Evolutionary conservation across 2,888 invertebrate species (phyloP), one percentile per base, ranked within the genome.

Genomic region (Acanthosepion esculentum): DNA sequence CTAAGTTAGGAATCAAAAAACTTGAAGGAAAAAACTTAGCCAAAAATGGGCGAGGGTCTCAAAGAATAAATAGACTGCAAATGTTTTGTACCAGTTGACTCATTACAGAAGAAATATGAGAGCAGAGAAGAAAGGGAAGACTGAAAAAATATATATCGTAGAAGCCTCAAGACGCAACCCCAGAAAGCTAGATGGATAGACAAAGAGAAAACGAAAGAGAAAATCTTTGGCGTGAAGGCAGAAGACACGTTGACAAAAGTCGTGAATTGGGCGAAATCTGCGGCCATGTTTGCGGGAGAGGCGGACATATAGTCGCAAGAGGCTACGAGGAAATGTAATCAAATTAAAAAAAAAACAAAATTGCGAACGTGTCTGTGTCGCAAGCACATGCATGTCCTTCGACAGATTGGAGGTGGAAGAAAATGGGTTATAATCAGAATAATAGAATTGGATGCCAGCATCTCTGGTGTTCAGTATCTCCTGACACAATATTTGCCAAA

Each of bases 401-500:
- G n/a, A 15, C 78, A 33, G 78, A 78, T n/a, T 1, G 78, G 18
- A 4, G 3, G 6, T 6, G 20, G 6, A 59, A 59, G 59, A 59
- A 5, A 59, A 59, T 5, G 23, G n/a, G 0, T 12, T 12, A 3
- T 33, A 78, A 3, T 78, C n/a, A n/a, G n/a, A 59, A 59, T 59
- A 59, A 59, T 59, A 59, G 0, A 59, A 59, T 59, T 2, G n/a
- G 0, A n/a, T 12, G n/a, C 18, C 33, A 78, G n/a, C 1, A 78
- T 15, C 78, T 33, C 78, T 18, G 33, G 15, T 23, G n/a, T 78
- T 15, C n/a, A 78, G 33, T 78, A n/a, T 15, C 78, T 15, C 78
- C 33, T 78, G 78, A 78, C n/a, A 33, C n/a, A 78, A 78, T 78
- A 78, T 78, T 78, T 78, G 78, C n/a, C n/a, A n/a, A 78, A 78